phyloP scores from a whole-genome alignment of 2,797 vertebrate species.

The Bradypodion pumilum region DNA sequence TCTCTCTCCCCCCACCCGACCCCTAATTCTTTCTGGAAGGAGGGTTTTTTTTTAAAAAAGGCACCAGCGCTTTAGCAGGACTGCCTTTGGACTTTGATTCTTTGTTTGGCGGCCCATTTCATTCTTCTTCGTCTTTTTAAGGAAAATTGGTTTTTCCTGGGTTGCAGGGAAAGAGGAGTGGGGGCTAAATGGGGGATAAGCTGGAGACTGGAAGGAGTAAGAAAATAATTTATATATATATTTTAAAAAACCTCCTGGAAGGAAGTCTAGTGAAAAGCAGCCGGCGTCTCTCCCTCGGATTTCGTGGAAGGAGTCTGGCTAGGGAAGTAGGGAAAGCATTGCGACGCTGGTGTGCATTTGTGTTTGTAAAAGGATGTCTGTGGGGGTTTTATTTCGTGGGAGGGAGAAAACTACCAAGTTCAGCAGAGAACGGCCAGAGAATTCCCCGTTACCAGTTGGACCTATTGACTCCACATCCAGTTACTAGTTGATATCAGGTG shows the following conservation, averaged over 20 bases:
- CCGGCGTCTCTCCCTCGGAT: background rate
- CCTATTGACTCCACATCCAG: too few species aligned
- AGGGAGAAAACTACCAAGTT: too few species aligned
- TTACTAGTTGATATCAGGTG: too few species aligned
- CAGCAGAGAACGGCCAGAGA: too few species aligned
- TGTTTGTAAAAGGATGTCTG: too few species aligned
- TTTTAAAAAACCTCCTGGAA: too few species aligned
- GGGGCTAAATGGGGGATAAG: background rate
- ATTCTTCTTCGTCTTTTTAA: background rate
- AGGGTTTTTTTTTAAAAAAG: too few species aligned
- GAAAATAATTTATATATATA: too few species aligned
- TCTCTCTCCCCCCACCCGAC: too few species aligned
- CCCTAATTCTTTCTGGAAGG: background rate
- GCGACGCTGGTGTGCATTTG: too few species aligned
- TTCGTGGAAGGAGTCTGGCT: background rate
- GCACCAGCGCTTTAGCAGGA: background rate
- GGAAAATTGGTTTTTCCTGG: background rate
- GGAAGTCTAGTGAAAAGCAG: background rate
- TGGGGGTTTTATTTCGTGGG: too few species aligned
- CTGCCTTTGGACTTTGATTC: background rate
- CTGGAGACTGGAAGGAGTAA: background rate
- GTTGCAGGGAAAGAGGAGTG: accelerated
- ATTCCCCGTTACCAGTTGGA: too few species aligned
- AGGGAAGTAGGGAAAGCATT: accelerated
- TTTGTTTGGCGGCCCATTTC: background rate